Evolutionary conservation across 92 coral and sea anemone genomes (phyloP), one percentile per base, ranked within the genome.

Genomic region (Palythoa caribaeorum): DNA sequence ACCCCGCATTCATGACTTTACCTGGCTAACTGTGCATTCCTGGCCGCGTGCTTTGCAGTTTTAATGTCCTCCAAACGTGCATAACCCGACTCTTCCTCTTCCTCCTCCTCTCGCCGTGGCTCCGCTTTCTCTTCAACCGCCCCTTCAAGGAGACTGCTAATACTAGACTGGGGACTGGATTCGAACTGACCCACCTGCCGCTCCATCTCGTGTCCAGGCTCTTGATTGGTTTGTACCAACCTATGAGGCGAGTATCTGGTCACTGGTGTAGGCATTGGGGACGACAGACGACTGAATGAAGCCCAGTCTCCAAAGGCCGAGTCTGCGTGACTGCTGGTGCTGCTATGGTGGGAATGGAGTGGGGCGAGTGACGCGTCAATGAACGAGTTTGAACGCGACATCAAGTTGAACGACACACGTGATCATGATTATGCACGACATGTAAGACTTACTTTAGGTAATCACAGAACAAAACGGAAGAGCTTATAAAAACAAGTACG

Each of bases 1-100:
- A 9, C 3, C 19, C 4, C 62, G 57, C 21, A 3, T 21, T 39
- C 20, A 6, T 19, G 48, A 17, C 12, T 12, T 62, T 74, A 83
- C 91, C 93, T 81, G 47, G 85, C 73, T 51, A 74, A 76, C 36
- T 35, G 54, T 51, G 84, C 79, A 7, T 80, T 80, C 76, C 86
- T 68, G 1, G 86, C 86, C 51, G 73, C 63, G 35, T 74, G 91
- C 36, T 92, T 70, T 6, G 90, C 88, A 17, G 84, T 71, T 21
- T 90, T 92, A 47, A 95, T 83, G 62, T 97, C 99, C 73, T 97
- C 97, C 83, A 97, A 75, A 38, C 95, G 90, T 57, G 98, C 95
- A 77, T 97, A 97, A 5, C 98, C 99, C 38, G 91, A 91, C 50
- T 93, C 98, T 7, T 94, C 98, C 38, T 95, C 96, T 6, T 77